Conservation (phyloP, 2,113 vertebrate genomes). For the Lophochroa leadbeateri region DNA sequence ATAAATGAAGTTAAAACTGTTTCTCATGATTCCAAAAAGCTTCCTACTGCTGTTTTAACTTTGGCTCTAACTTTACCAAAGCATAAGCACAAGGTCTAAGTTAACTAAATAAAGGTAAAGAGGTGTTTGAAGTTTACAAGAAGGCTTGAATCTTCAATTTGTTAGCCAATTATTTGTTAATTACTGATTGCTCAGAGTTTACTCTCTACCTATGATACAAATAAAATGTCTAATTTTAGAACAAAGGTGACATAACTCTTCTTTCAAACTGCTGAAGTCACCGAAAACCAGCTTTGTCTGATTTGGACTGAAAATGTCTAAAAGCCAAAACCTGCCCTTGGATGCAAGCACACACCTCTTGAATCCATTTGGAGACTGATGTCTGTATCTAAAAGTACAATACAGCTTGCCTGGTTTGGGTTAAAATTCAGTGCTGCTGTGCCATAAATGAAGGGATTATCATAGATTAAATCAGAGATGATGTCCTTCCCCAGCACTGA, state of each 20-base stretch:
- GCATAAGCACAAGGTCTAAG: background rate
- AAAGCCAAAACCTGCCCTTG: background rate
- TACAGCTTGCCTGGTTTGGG: accelerated
- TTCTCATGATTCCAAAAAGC: background rate
- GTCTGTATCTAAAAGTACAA: background rate
- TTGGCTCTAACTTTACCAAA: background rate
- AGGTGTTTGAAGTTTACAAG: background rate
- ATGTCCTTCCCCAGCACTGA: background rate
- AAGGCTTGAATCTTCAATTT: background rate
- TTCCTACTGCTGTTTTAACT: background rate
- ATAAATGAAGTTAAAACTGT: background rate
- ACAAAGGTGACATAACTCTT: background rate
- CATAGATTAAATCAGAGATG: background rate
- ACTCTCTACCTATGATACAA: background rate
- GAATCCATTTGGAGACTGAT: background rate
- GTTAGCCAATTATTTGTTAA: background rate
- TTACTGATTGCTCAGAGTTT: background rate
- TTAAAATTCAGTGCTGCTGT: background rate
- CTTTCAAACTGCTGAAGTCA: background rate
- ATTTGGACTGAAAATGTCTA: background rate
- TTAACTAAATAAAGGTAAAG: background rate
- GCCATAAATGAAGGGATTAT: background rate
- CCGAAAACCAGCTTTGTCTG: background rate
- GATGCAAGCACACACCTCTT: background rate
- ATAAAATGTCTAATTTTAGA: background rate